Base-by-base conservation (phyloP, 2,113 vertebrate genomes). In the Colaptes auratus region DNA sequence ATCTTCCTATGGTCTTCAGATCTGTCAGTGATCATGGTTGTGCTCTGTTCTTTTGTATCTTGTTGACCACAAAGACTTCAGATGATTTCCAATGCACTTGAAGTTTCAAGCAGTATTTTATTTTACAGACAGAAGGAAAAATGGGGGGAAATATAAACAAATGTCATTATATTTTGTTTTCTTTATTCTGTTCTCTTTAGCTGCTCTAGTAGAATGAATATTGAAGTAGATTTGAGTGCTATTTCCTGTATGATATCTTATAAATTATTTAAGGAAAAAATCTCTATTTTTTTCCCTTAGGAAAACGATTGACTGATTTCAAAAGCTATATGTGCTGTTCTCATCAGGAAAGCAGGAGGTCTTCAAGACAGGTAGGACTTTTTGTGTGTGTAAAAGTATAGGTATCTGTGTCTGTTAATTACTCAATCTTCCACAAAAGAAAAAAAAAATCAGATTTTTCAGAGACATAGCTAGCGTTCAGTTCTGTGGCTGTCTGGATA, bases 91-190 rank as follows among this genome's bases (percentile, higher is more conserved):
- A 61, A 24, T 56, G 61, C 2, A 2, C 52, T 31, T 90, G 44
- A 82, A 76, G 31, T 86, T 83, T 91, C 52, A 91, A 92, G 53
- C 6, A 56, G 8, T 53, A 39, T 84, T 77, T 70, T 76, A 76
- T 83, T 89, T 89, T 84, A 81, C 13, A 19, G 36, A 83, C 9
- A 65, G 33, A 84, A 58, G 73, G 48, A 80, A 86, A 88, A 77
- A 18, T 42, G 11, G 16, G 6, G 0, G 0, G 53, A 74, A 86
- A 36, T 30, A 59, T 20, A 59, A 1, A 2, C 31, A 77, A 59
- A 46, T 30, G 4, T 53, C 21, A 67, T 75, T 83, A 11, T 50
- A 72, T 64, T 71, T 44, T 89, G 6, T 83, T 61, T 19, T 48
- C 20, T 50, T 56, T 73, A 24, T 85, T 81, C 25, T 89, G 10